Evolutionary conservation across 2,888 invertebrate species (phyloP).

Genomic region (Tromatobia lineatoria): DNA sequence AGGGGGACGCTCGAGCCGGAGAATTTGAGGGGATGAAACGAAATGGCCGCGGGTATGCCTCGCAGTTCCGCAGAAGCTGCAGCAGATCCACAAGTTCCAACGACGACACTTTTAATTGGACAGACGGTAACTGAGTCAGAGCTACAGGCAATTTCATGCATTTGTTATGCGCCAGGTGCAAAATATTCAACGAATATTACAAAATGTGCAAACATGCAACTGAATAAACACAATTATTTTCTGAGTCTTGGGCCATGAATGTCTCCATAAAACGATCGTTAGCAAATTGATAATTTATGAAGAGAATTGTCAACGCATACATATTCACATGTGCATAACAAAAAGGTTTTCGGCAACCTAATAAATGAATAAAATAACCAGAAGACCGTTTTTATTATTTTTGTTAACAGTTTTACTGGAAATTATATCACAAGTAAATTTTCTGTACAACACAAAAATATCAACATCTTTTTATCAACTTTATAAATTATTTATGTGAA

Average conservation of each 20-base stretch:
- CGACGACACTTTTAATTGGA: conserved; percentile 61
- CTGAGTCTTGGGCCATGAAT: conserved; percentile 40
- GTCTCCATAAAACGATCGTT: conserved; percentile 44
- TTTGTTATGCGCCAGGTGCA: conserved; percentile 31
- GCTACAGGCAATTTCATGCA: conserved; percentile 36
- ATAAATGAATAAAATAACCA: too few species aligned
- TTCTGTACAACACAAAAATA: too few species aligned
- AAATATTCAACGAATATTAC: conserved; percentile 31
- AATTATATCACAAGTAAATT: too few species aligned
- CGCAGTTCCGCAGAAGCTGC: conserved; percentile 46
- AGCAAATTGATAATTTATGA: conserved; percentile 26
- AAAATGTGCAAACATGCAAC: conserved; percentile 13
- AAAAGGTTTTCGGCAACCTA: too few species aligned
- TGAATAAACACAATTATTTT: conserved; percentile 30
- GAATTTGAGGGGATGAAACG: conserved; percentile 43
- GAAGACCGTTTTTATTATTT: too few species aligned
- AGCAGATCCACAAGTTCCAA: conserved; percentile 42
- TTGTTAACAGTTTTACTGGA: too few species aligned
- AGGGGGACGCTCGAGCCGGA: conserved; percentile 16
- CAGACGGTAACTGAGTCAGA: conserved; percentile 39
- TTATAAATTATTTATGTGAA: too few species aligned
- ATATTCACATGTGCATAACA: conserved; percentile 17
- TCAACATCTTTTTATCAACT: too few species aligned
- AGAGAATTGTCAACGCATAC: background rate
- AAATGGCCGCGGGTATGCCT: conserved; percentile 56